These are phyloP conservation scores for Penelope pileata DNA, from an alignment of 2,113 vertebrate genomes.

Conservation along the genomic window DNA sequence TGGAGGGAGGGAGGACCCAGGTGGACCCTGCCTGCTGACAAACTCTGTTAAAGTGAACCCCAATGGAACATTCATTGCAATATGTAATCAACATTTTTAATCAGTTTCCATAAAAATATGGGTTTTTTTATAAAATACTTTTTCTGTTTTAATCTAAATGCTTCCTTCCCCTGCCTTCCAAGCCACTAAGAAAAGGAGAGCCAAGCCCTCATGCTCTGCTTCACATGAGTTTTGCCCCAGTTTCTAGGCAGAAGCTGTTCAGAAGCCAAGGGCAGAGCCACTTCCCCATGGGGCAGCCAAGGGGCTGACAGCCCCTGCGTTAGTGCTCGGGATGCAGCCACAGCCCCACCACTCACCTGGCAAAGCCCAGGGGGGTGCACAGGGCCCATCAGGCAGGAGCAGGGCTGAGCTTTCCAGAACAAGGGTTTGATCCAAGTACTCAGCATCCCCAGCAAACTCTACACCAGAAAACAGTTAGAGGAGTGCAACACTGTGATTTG, in stretches of 20 bases:
- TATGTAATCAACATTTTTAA: neutral
- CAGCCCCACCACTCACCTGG: neutral
- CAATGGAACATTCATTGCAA: neutral
- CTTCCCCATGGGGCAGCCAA: neutral
- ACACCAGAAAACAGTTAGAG: fast-evolving
- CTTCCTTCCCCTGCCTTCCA: neutral
- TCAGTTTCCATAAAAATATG: neutral
- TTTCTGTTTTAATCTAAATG: neutral
- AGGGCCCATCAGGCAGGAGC: neutral
- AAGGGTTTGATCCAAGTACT: neutral
- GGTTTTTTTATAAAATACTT: neutral
- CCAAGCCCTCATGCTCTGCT: neutral
- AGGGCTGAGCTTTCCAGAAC: neutral
- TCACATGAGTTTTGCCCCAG: neutral
- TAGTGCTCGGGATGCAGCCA: neutral
- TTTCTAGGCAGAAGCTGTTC: neutral
- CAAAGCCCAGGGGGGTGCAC: neutral
- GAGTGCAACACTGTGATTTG: neutral
- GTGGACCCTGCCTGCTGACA: neutral
- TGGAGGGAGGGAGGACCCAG: neutral
- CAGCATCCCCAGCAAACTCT: neutral
- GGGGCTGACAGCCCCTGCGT: neutral
- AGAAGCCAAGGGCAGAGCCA: neutral
- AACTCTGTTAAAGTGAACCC: neutral
- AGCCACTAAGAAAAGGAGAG: neutral